A percentile compares a stretch with the other conserved stretches of the same genome.
Conservation (phyloP, 2,797 vertebrate species). For the Cossypha caffra region DNA sequence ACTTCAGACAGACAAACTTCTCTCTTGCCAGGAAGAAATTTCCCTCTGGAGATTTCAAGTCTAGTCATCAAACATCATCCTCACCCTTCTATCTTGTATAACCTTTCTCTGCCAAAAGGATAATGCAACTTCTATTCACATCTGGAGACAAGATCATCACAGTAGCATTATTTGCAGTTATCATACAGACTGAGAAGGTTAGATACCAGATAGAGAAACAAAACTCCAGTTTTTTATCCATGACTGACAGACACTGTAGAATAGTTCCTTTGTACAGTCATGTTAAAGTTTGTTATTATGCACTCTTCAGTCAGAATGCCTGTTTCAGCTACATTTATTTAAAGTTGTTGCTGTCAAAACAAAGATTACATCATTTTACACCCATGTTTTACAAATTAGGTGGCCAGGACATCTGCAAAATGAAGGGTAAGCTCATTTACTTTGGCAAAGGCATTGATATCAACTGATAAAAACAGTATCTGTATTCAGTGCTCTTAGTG, state of each 20-base stretch:
- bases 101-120: background rate
- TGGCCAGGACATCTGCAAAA: background rate
- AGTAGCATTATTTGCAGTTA: background rate
- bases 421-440: background rate
- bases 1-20: background rate
- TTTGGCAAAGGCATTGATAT: background rate
- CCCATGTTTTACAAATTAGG: slow-evolving; percentile 12
- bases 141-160: background rate
- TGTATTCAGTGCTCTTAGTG: background rate
- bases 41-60: background rate
- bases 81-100: background rate
- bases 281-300: background rate
- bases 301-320: background rate
- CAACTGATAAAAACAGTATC: background rate
- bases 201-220: background rate
- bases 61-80: background rate
- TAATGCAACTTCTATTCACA: background rate
- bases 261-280: background rate
- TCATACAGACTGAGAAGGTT: background rate
- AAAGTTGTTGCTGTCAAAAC: background rate
- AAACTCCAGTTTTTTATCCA: background rate
- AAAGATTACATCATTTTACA: slow-evolving; percentile 27
- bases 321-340: background rate
- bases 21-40: background rate
- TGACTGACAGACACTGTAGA: background rate